Evolutionary conservation across 1,140 invertebrate genomes (phyloP).

Genomic region (Bombus waltoni): DNA sequence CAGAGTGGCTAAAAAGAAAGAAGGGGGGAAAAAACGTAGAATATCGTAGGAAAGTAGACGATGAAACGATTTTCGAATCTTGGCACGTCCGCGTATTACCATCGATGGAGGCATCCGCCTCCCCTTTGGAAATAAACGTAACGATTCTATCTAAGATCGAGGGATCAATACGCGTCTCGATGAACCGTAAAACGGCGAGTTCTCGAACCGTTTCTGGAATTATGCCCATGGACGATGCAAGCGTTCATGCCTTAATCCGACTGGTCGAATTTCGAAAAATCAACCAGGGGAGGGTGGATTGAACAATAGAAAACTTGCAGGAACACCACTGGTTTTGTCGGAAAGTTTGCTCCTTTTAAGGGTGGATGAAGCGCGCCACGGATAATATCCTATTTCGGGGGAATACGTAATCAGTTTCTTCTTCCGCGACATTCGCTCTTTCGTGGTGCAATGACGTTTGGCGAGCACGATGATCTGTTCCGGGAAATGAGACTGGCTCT

Average conservation of each 20-base stretch:
- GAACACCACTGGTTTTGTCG: no score
- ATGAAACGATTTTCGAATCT: conserved; percentile 64
- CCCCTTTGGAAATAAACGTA: conserved; percentile 64
- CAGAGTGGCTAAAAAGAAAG: not conserved
- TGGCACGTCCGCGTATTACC: conserved; percentile 66
- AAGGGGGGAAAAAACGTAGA: not conserved
- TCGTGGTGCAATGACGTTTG: not conserved
- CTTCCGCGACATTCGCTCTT: not conserved
- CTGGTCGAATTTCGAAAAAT: conserved; percentile 27
- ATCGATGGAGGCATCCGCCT: conserved; percentile 56
- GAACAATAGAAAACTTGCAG: not conserved
- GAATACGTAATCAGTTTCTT: conserved; percentile 18
- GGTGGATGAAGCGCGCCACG: not conserved
- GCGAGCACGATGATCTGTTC: no score
- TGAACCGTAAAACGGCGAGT: conserved; percentile 57
- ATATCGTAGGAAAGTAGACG: conserved; percentile 14
- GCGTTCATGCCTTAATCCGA: conserved; percentile 27
- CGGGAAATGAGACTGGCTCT: not conserved
- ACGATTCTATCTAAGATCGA: conserved; percentile 62
- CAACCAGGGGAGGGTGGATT: not conserved
- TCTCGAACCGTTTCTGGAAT: conserved; percentile 45
- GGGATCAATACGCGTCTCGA: conserved; percentile 59
- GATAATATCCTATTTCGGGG: not conserved
- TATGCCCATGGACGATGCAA: conserved; percentile 53
- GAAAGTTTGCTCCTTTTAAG: not conserved